Percentiles rank a stretch among this genome's conserved stretches.
Evolutionary conservation across 2,113 vertebrate species (phyloP).

Genomic region (Hucho hucho): DNA sequence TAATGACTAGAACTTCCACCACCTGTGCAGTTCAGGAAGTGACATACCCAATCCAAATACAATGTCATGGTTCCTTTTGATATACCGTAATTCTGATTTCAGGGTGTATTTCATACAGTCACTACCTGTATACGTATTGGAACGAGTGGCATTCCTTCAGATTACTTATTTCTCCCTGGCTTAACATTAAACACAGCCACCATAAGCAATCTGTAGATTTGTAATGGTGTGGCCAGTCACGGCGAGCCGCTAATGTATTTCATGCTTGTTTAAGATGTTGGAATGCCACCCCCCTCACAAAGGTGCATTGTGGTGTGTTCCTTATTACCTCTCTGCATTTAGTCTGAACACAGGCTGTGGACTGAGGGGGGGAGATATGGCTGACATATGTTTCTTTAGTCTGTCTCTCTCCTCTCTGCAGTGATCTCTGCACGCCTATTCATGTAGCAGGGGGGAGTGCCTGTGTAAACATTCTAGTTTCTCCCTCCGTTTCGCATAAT

Average conservation of each 20-base stretch:
- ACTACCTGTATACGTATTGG: constrained; percentile 61
- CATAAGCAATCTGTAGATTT: constrained; percentile 69
- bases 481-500: constrained; percentile 87
- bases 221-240: constrained; percentile 58
- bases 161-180: constrained; percentile 52
- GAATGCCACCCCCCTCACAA: constrained; percentile 67
- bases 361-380: constrained; percentile 29
- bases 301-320: constrained; percentile 69
- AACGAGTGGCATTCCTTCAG: constrained; percentile 57
- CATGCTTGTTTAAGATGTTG: constrained; percentile 75
- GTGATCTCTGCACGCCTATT: constrained; percentile 74
- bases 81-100: constrained; percentile 57
- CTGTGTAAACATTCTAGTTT: constrained; percentile 99
- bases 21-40: constrained; percentile 24
- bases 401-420: constrained; percentile 32
- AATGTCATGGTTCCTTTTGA: constrained; percentile 53
- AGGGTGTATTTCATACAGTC: constrained; percentile 45
- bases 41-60: constrained; percentile 64
- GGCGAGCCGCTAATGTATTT: constrained; percentile 66
- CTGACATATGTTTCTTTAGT: constrained; percentile 46
- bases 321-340: constrained; percentile 65
- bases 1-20: too few relatives aligned
- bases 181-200: constrained; percentile 14
- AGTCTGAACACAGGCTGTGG: constrained; percentile 59
- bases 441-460: constrained; percentile 84